Base-by-base conservation (phyloP, 2,113 vertebrate species). In the Tautogolabrus adspersus region DNA sequence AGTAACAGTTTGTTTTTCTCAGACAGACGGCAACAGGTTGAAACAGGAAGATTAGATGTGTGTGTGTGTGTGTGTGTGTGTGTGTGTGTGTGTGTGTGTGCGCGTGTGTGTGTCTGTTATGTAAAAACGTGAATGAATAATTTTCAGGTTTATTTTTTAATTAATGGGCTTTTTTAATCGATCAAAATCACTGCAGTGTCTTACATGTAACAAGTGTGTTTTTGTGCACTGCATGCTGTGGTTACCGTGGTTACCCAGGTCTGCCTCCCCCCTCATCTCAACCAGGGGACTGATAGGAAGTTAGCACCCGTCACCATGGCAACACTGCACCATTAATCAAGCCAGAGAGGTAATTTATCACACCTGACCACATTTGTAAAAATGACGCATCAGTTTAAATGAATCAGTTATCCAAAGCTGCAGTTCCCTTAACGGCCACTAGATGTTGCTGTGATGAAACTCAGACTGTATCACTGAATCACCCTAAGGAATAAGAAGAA, bases 211-310 rank as follows among this genome's bases (percentile, higher is more conserved):
- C 40, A 42, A 42, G 47, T 49, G 62, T 63, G 42, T 63, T 42
- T 64, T 22, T 46, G 38, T 23, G 60, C 68, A 21, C 10, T 63
- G 61, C 2, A 18, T 74, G 72, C 44, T 66, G 62, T 6, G 34
- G 58, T 75, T 58, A 40, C 62, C 42, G 37, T 66, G 72, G 72
- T 75, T 75, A 58, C 61, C 0, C 21, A 72, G 44, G 56, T 55
- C 51, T 22, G 37, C 21, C 8, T 61, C 21, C 37, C 21, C 26
- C 34, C 42, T 49, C 30, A 34, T 34, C 26, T 49, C 68, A 16
- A 40, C 16, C 71, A 12, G 10, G n/a, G n/a, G 9, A 52, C 69
- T 23, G 69, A 62, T 42, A 13, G 71, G 61, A 37, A 21, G 69
- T 61, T 72, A 10, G 46, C 30, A 51, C 52, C 61, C 26, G 23